phyloP scores from a whole-genome alignment of 2,888 invertebrate genomes.

The Drosophila greeni region DNA sequence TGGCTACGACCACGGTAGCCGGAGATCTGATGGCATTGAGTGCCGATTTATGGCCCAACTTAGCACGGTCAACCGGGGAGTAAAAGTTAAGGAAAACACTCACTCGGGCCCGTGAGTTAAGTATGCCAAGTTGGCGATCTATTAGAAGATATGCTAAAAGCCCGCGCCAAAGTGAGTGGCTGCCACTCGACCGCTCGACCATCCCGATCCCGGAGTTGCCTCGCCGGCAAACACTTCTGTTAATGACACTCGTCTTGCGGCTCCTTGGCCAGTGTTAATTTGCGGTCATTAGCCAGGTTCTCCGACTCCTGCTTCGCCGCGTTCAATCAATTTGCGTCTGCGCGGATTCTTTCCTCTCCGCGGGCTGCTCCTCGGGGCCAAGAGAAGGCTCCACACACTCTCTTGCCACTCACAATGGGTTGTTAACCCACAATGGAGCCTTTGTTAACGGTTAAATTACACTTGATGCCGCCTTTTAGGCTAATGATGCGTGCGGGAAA shows the following conservation, averaged over 20 bases:
- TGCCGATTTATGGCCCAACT: conserved; percentile 46
- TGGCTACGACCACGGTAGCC: conserved; percentile 29
- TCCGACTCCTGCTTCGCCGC: conserved; percentile 43
- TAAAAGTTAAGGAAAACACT: conserved; percentile 31
- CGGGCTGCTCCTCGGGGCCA: conserved; percentile 4
- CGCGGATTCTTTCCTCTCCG: conserved; percentile 45
- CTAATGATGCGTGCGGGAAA: conserved; percentile 64
- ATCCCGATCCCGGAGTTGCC: not conserved
- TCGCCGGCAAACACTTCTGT: conserved; percentile 61
- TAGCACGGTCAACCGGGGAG: conserved; percentile 33
- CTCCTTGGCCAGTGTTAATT: conserved; percentile 64
- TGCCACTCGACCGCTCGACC: conserved; percentile 44
- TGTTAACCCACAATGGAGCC: conserved; percentile 59
- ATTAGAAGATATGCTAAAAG: conserved; percentile 71
- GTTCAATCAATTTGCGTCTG: conserved; percentile 68
- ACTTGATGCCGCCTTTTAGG: conserved; percentile 66
- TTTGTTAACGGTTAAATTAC: conserved; percentile 68
- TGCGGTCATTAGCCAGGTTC: conserved; percentile 70
- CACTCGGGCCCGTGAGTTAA: conserved; percentile 44
- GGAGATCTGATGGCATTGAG: conserved; percentile 24
- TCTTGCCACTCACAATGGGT: conserved; percentile 41
- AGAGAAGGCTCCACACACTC: conserved; percentile 26
- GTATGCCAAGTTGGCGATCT: conserved; percentile 64
- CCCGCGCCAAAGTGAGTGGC: conserved; percentile 52
- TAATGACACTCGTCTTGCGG: conserved; percentile 65